Evolutionary conservation across 30 jellyfish, hydroid and myxozoan species (phyloP).

Genomic region (Aurelia sp.): DNA sequence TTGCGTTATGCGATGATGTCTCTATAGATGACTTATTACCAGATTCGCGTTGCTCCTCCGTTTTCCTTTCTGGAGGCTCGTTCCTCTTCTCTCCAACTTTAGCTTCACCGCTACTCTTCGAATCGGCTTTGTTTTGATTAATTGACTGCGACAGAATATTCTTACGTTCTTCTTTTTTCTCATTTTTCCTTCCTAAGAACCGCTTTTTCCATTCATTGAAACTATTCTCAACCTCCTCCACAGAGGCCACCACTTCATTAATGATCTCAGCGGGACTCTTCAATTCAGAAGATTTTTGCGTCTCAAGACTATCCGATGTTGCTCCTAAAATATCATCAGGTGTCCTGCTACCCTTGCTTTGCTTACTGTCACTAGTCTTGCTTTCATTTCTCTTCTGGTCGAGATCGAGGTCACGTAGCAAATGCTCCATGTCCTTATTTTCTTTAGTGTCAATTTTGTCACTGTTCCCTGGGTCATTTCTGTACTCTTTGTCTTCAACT

Average conservation of each 20-base stretch:
- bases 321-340: slow-evolving; percentile 59
- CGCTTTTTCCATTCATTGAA: slow-evolving; percentile 2
- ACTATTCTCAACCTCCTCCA: neutral
- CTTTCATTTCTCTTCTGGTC: neutral
- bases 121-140: neutral
- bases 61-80: neutral
- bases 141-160: neutral
- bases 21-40: slow-evolving; percentile 1
- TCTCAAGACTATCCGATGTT: slow-evolving; percentile 40
- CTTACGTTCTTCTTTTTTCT: neutral
- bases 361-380: neutral
- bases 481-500: too few species aligned
- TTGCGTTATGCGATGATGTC: neutral
- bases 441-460: too few species aligned
- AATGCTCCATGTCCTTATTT: too few species aligned
- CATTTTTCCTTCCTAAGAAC: neutral
- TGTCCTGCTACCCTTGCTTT: slow-evolving; percentile 22
- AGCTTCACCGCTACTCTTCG: neutral
- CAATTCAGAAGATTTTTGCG: slow-evolving; percentile 9
- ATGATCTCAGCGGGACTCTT: slow-evolving; percentile 11
- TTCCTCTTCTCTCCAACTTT: neutral
- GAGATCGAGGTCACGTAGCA: too few species aligned
- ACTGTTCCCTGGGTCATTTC: too few species aligned
- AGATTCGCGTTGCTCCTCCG: slow-evolving; percentile 24
- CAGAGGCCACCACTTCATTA: slow-evolving; percentile 1